These are phyloP conservation scores for Leucophenga maculata DNA, from an alignment of 2,888 invertebrate species.

Conservation along the genomic window DNA sequence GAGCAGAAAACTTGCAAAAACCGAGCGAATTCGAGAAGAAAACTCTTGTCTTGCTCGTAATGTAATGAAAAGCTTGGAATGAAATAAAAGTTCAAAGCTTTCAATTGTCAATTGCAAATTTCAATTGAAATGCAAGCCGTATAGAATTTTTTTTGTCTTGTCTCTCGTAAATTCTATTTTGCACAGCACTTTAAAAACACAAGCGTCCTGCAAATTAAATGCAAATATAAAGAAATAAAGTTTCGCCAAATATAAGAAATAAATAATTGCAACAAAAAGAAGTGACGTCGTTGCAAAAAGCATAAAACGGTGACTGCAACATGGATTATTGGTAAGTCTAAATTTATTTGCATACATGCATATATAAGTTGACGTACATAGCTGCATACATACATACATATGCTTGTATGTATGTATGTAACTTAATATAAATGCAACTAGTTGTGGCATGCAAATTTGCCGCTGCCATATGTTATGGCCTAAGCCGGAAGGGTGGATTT, in stretches of 20 bases:
- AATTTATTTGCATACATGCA: not conserved
- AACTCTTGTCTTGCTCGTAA: too few species aligned
- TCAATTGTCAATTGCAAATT: slow-evolving; percentile 14
- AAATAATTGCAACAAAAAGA: too few species aligned
- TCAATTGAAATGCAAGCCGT: not conserved
- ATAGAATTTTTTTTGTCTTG: too few species aligned
- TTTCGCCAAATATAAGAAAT: not conserved
- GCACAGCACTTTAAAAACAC: too few species aligned
- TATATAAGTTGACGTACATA: slow-evolving; percentile 22
- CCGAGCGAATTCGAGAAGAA: too few species aligned
- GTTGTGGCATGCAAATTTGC: slow-evolving; percentile 46
- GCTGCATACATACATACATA: slow-evolving; percentile 22
- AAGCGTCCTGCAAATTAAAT: not conserved
- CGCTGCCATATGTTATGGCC: slow-evolving; percentile 44
- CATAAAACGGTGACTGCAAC: slow-evolving; percentile 6
- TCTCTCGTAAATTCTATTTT: too few species aligned
- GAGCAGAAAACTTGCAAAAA: not conserved
- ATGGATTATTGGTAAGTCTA: slow-evolving; percentile 12
- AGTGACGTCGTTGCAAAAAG: too few species aligned
- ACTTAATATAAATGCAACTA: slow-evolving; percentile 20
- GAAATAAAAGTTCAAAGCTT: slow-evolving; percentile 34
- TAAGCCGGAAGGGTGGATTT: slow-evolving; percentile 19
- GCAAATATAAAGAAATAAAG: not conserved
- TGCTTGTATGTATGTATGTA: slow-evolving; percentile 25
- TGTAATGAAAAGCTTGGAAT: too few species aligned